Conservation (phyloP, 2,113 vertebrate species). For the Xiphias gladius region DNA sequence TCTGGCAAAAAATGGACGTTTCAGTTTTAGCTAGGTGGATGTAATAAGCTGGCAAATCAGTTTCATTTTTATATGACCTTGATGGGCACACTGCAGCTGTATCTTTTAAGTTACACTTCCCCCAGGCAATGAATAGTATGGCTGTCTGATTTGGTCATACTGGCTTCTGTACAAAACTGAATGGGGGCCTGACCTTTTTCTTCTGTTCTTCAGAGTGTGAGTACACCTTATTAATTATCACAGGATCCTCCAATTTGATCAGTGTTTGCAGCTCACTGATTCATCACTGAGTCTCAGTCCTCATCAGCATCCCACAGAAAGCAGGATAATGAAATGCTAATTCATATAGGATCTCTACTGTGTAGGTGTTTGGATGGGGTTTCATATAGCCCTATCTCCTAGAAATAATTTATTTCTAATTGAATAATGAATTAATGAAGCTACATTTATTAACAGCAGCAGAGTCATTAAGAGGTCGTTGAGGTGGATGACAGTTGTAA, state of each 20-base stretch:
- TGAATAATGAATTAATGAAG: neutral
- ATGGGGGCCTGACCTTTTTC: no score
- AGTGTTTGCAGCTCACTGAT: neutral
- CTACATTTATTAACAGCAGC: no score
- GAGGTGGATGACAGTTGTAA: neutral
- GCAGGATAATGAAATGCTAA: neutral
- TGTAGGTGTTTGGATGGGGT: neutral
- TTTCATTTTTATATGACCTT: no score
- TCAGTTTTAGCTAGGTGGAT: no score
- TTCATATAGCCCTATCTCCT: neutral
- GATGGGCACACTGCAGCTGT: no score
- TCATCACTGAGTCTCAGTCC: neutral
- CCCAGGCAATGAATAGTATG: no score
- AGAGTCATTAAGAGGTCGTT: neutral
- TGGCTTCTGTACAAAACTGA: no score
- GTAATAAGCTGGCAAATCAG: no score
- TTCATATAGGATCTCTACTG: neutral
- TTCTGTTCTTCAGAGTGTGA: neutral
- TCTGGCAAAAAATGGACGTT: no score
- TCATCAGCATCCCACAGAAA: slow-evolving; percentile 5
- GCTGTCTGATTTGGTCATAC: no score
- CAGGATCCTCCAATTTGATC: neutral
- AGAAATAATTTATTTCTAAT: neutral
- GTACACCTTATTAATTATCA: neutral
- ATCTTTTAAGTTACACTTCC: no score